phyloP scores from a whole-genome alignment of 2,888 invertebrate genomes.

The Eristalis arbustorum region DNA sequence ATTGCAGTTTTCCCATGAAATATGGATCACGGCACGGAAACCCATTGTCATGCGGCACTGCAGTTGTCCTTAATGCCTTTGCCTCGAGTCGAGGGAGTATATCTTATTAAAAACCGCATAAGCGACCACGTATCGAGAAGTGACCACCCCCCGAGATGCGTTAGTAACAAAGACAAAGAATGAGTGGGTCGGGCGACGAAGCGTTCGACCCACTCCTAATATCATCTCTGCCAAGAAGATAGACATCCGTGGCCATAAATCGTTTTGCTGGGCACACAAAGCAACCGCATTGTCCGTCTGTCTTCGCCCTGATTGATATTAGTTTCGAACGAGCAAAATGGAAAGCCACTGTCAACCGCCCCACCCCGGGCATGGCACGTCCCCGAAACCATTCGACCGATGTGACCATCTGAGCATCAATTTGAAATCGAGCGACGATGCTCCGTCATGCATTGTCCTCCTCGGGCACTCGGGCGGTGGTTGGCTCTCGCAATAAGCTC shows the following conservation, averaged over 20 bases:
- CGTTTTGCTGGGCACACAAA: background rate
- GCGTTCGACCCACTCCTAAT: background rate
- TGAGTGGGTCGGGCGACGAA: no score
- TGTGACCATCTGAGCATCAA: conserved; percentile 34
- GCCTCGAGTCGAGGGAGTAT: background rate
- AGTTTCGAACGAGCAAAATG: conserved; percentile 41
- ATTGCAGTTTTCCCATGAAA: no score
- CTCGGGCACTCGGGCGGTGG: background rate
- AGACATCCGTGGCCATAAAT: background rate
- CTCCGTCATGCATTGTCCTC: conserved; percentile 13
- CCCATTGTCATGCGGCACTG: background rate
- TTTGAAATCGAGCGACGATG: conserved; percentile 14
- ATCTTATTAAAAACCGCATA: background rate
- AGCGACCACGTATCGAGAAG: background rate
- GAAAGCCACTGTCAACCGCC: conserved; percentile 5
- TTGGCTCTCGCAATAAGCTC: conserved; percentile 19
- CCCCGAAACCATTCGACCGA: background rate
- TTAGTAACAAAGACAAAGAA: background rate
- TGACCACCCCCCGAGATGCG: background rate
- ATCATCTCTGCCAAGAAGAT: background rate
- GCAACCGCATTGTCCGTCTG: background rate
- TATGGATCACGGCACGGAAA: background rate
- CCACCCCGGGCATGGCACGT: conserved; percentile 36
- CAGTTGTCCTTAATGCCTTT: background rate
- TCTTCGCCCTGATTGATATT: conserved; percentile 43